Evolutionary conservation across 2,113 vertebrate genomes (phyloP), one percentile per base, ranked within the genome.

Genomic region (Verasper variegatus): DNA sequence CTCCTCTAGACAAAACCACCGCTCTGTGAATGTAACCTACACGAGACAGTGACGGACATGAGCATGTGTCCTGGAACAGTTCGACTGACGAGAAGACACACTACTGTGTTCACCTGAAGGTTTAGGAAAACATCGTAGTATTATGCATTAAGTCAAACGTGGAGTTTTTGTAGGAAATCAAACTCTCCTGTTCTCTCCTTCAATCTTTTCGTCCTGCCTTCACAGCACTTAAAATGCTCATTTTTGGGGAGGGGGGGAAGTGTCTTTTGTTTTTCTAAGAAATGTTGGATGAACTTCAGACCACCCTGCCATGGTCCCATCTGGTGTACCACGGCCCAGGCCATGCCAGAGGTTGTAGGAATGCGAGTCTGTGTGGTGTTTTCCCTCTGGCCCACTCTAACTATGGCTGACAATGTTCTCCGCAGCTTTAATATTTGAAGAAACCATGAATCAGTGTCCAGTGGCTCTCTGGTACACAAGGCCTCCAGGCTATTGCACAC

Each of bases 271-370:
- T 82, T 85, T 87, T 89, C 83, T 88, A 65, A 86, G 71, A 92
- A 91, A 78, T 85, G 86, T 87, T 93, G 88, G 83, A 84, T 85
- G 86, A 86, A 89, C 91, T 89, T 92, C 84, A 93, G 85, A 89
- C 89, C 88, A 89, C 88, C 87, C 85, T 86, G 84, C 84, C 91
- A 85, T 88, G 85, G 83, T 91, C 87, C 81, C 89, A 90, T 93
- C 85, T 92, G 89, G 82, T 83, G 78, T 90, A 87, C 89, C 78
- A 76, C 80, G 79, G 86, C 77, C 76, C 74, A n/a, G 63, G 85
- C 84, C 74, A 64, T 90, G 88, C 77, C 84, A 89, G 83, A 88
- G 86, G 85, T 86, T 75, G 89, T 81, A 87, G 88, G 87, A 91
- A 92, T 91, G 86, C 68, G 74, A 84, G 87, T 85, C 77, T 89